Conservation (phyloP, 1,140 invertebrate genomes). For the Riptortus pedestris region DNA sequence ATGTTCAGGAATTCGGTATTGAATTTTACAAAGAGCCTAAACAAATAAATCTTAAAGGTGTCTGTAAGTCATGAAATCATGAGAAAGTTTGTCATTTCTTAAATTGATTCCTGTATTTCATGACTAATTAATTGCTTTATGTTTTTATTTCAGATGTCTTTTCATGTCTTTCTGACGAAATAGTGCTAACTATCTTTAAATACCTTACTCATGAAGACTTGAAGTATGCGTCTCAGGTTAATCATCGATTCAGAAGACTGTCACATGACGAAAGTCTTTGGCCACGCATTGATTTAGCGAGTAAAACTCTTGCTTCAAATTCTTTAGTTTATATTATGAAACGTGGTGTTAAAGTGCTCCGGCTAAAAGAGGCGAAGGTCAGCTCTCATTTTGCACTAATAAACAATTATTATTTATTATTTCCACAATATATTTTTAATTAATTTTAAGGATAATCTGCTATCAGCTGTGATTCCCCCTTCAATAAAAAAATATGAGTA, state of each 20-base stretch:
- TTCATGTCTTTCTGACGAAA: slow-evolving; percentile 10
- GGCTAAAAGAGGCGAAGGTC: slow-evolving; percentile 8
- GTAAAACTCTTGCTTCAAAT: neutral
- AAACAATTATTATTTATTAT: too few species aligned
- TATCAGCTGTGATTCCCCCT: too few species aligned
- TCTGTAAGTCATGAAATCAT: too few species aligned
- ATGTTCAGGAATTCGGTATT: too few species aligned
- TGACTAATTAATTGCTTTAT: too few species aligned
- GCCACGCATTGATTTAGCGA: neutral
- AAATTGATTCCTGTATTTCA: too few species aligned
- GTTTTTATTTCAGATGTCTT: slow-evolving; percentile 8
- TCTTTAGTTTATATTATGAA: slow-evolving; percentile 6
- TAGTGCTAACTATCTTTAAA: slow-evolving; percentile 17
- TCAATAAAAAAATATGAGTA: too few species aligned
- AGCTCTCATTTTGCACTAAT: neutral
- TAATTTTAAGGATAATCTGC: too few species aligned
- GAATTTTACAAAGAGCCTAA: too few species aligned
- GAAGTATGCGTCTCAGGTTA: neutral
- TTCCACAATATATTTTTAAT: too few species aligned
- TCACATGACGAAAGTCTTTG: slow-evolving; percentile 7
- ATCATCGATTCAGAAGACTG: slow-evolving; percentile 3
- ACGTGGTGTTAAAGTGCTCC: slow-evolving; percentile 7
- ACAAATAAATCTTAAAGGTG: too few species aligned
- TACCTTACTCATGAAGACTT: slow-evolving; percentile 6
- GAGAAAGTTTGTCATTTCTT: too few species aligned